Base-by-base conservation (phyloP, 2,113 vertebrate genomes). In the Ailurus styani region DNA sequence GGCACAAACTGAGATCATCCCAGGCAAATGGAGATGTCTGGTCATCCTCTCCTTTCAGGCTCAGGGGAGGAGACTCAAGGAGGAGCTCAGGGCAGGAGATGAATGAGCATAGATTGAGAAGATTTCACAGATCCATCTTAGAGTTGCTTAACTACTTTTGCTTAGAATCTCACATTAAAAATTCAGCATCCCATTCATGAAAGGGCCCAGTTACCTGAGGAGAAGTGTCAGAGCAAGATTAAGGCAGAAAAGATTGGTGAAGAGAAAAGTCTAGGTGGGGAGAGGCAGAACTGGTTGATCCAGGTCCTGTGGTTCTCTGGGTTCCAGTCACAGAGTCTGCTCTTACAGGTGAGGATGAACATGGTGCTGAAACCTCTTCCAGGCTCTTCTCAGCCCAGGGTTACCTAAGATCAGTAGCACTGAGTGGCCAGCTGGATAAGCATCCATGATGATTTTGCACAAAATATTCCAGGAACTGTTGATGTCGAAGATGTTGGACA, bases 331-430 rank as follows among this genome's bases (percentile, higher is more conserved):
- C 27, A 37, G 64, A 7, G 14, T 42, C 83, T 83, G n/a, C 13
- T 42, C 29, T 87, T 17, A 42, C 3, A 95, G 57, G n/a, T n/a
- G 75, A 47, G 94, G 90, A 27, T 12, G 89, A 37, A 72, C 13
- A 42, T 2, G 21, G 31, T 60, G n/a, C 34, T 40, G 87, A n/a
- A 93, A 60, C 12, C n/a, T 7, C 42, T 45, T 87, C 94, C 97
- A 93, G 78, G 87, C 94, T 72, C 90, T 96, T 73, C 78, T 97
- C 54, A 98, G 87, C 27, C 97, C 95, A 40, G 96, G 91, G 31
- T 97, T 98, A 23, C 82, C 62, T 31, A 95, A 2, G 52, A 98
- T 98, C 37, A 97, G 47, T 21, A 97, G 96, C 23, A 85, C 34
- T 0, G 98, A 96, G 47, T 98, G 98, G 31, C 86, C 54, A 5